Base-by-base conservation (phyloP, 1,140 invertebrate genomes). In the Lepidurus packardi region DNA sequence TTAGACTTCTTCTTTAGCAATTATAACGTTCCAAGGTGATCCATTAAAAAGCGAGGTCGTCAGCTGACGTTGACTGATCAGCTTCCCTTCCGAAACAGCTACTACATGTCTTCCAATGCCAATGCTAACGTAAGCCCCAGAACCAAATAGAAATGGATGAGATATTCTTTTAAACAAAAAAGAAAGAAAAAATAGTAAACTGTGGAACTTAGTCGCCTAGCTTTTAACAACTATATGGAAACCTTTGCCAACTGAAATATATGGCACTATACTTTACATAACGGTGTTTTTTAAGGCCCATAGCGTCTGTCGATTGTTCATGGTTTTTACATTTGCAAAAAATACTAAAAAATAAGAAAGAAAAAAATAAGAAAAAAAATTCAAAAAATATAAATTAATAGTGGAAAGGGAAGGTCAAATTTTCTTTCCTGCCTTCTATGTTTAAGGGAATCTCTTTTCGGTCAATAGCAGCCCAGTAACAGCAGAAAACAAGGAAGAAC, bases 1-100 rank as follows among this genome's bases (percentile, higher is more conserved):
- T 65, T 65, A 65, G 16, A 13, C 21, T 16, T 21, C 53, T 21
- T 13, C 21, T 65, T 65, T 65, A 65, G 53, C 53, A 65, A 65
- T 65, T 65, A 65, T n/a, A 65, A 0, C 53, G 21, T 65, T 65
- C 16, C 16, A 21, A 65, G 16, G 53, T 13, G 21, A 65, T 65
- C 53, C 53, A 65, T 21, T 65, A 9, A 65, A 65, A 65, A 65
- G 53, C 53, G 34, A 65, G 53, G 0, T 65, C 21, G 53, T 65
- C 53, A 16, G 53, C 16, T 65, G 53, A 65, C 53, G 53, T 65
- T 65, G 53, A 65, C 53, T 65, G 53, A 65, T 65, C 53, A 65
- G 53, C 53, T n/a, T 65, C 53, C 13, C 53, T 65, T 7, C 13
- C 21, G 16, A 16, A n/a, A 16, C 13, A 65, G 8, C 53, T 65